Conservation (phyloP, 2,888 invertebrate genomes). For the Noctua comes region DNA sequence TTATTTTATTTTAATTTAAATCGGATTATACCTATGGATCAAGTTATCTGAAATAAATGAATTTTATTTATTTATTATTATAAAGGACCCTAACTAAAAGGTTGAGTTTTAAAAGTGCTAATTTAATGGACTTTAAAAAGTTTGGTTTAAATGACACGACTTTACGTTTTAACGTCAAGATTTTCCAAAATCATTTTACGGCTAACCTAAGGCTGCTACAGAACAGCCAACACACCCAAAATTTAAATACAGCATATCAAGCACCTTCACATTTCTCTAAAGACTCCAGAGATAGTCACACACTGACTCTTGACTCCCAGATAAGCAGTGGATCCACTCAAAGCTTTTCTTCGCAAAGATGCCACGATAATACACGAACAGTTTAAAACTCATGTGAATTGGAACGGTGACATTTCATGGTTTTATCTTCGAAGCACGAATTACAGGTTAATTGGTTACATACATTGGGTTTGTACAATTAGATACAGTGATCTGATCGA, state of each 20-base stretch:
- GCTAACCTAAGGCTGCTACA: neutral
- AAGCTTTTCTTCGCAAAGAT: slow-evolving; percentile 51
- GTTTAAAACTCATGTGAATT: slow-evolving; percentile 59
- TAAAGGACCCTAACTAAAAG: neutral
- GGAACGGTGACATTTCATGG: slow-evolving; percentile 60
- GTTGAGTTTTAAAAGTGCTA: neutral
- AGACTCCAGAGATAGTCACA: slow-evolving; percentile 26
- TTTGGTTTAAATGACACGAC: neutral
- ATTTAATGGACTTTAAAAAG: neutral
- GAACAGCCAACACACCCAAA: neutral
- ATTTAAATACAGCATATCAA: neutral
- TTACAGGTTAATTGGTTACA: slow-evolving; percentile 58
- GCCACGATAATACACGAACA: slow-evolving; percentile 49
- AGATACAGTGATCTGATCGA: slow-evolving; percentile 49
- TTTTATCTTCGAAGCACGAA: slow-evolving; percentile 54
- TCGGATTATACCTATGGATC: no score
- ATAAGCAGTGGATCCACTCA: slow-evolving; percentile 38
- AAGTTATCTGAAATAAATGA: no score
- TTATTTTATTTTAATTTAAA: no score
- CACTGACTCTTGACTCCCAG: slow-evolving; percentile 47
- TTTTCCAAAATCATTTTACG: no score
- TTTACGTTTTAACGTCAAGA: no score
- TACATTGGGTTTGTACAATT: slow-evolving; percentile 59
- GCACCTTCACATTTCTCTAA: slow-evolving; percentile 18
- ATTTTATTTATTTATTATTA: no score